A percentile compares a stretch with the other conserved stretches of the same genome.
Evolutionary conservation across 23 tunicate species (phyloP).

Genomic region (Oikopleura dioica): DNA sequence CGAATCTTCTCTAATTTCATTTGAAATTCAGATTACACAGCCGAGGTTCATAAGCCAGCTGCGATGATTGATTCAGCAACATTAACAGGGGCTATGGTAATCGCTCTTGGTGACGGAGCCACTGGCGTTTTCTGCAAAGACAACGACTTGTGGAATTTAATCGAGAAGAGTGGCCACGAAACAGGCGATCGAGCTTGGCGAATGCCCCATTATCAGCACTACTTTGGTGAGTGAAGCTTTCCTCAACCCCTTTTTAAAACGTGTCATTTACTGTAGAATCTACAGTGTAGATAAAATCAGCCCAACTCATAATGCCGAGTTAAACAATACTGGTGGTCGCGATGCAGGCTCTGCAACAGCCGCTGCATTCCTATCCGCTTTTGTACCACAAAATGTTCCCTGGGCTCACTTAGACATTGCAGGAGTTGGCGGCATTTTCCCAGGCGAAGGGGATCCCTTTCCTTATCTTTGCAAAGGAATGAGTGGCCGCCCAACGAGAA

Average conservation of each 20-base stretch:
- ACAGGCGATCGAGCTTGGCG: conserved; percentile 82
- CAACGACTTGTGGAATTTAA: conserved; percentile 23
- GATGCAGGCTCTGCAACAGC: conserved; percentile 62
- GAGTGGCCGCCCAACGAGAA: conserved; percentile 58
- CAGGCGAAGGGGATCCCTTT: conserved; percentile 19
- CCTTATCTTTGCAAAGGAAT: conserved; percentile 42
- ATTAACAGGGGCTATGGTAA: conserved; percentile 52
- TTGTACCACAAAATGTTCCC: conserved; percentile 18
- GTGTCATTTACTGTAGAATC: not conserved
- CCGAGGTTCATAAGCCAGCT: conserved; percentile 31
- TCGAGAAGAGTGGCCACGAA: conserved; percentile 24
- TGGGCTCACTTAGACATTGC: conserved; percentile 87
- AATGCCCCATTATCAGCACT: conserved; percentile 53
- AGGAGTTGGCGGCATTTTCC: conserved; percentile 44
- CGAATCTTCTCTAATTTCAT: too few species aligned
- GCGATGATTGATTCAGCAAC: conserved; percentile 53
- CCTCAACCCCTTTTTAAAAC: not conserved
- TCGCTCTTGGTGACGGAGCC: conserved; percentile 40
- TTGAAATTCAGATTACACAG: conserved; percentile 15
- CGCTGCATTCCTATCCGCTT: conserved; percentile 50
- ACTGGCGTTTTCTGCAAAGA: conserved; percentile 35
- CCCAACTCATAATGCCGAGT: conserved; percentile 55
- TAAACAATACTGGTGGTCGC: conserved; percentile 66
- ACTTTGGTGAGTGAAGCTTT: not conserved
- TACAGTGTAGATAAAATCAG: conserved; percentile 18